Conservation (phyloP, 1,140 invertebrate species). For the Habropoda laboriosa region DNA sequence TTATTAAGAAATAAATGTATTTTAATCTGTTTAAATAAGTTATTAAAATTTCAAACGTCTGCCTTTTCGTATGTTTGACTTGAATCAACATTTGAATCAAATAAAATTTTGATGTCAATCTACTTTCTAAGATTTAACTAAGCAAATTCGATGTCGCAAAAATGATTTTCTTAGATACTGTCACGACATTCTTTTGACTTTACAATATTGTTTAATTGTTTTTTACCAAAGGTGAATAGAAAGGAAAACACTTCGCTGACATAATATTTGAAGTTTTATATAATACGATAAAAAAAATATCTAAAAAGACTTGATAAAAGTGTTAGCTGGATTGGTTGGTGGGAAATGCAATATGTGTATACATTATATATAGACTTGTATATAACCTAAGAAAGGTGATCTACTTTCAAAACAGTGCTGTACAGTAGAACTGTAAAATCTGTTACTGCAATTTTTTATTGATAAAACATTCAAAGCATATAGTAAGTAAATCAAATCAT, state of each 20-base stretch:
- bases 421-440: not conserved
- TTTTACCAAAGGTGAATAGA: not conserved
- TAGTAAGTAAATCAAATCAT: not conserved
- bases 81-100: not conserved
- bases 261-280: not conserved
- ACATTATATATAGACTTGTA: not conserved
- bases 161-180: too few relatives aligned
- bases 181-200: too few relatives aligned
- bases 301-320: slow-evolving; percentile 19
- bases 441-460: not conserved
- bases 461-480: not conserved
- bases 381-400: slow-evolving; percentile 14
- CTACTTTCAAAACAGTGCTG: slow-evolving; percentile 14
- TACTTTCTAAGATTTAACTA: not conserved
- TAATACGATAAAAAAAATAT: slow-evolving; percentile 3
- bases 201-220: not conserved
- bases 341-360: slow-evolving; percentile 3
- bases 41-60: not conserved
- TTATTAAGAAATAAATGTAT: slow-evolving; percentile 6
- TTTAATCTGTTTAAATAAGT: slow-evolving; percentile 8
- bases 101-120: not conserved
- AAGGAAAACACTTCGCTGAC: not conserved
- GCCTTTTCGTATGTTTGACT: too few relatives aligned
- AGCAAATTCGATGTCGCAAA: not conserved
- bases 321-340: not conserved